These are phyloP conservation scores for Aproaerema taeniolella DNA, from an alignment of 2,888 invertebrate species.

Conservation along the genomic window DNA sequence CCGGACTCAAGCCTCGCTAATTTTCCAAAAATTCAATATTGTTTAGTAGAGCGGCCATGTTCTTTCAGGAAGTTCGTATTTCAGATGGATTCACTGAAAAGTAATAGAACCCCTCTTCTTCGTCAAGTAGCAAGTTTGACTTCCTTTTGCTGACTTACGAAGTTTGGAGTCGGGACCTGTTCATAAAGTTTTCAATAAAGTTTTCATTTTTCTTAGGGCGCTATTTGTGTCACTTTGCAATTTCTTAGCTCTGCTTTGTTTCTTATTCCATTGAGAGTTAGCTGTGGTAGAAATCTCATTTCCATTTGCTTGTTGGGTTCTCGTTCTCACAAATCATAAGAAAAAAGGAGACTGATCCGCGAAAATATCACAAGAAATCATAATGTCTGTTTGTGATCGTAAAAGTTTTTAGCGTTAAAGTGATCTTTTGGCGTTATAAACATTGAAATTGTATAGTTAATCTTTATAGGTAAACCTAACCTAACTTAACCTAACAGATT, in stretches of 20 bases:
- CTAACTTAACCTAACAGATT: too few relatives aligned
- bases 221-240: constrained; percentile 6
- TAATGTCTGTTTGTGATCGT: too few relatives aligned
- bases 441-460: too few relatives aligned
- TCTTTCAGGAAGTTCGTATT: constrained; percentile 37
- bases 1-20: constrained; percentile 67
- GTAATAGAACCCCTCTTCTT: constrained; percentile 59
- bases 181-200: constrained; percentile 8
- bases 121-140: constrained; percentile 68
- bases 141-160: constrained; percentile 46
- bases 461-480: too few relatives aligned
- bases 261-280: not conserved
- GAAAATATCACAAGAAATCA: too few relatives aligned
- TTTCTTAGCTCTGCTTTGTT: constrained; percentile 1
- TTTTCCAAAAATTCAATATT: constrained; percentile 41
- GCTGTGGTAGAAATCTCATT: too few relatives aligned
- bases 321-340: too few relatives aligned
- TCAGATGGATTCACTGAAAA: constrained; percentile 27
- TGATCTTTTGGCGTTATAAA: too few relatives aligned
- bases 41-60: constrained; percentile 57
- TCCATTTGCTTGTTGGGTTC: too few relatives aligned
- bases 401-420: too few relatives aligned
- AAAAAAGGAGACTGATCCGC: too few relatives aligned
- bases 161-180: not conserved
- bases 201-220: constrained; percentile 6